Evolutionary conservation across 1,140 invertebrate species (phyloP).

Genomic region (Scaptomyza pallida): DNA sequence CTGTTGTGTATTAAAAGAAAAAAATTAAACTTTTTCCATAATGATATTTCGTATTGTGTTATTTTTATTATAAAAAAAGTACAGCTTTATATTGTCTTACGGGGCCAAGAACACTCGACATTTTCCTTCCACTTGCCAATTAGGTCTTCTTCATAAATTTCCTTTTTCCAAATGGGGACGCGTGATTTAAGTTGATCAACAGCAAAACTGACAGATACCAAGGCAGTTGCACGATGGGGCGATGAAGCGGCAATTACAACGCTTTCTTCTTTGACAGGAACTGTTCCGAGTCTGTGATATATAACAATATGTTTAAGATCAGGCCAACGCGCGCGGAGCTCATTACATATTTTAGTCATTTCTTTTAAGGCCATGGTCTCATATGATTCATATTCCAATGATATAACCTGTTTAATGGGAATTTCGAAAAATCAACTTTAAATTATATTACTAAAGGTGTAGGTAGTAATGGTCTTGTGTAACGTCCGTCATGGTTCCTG

Average conservation of each 20-base stretch:
- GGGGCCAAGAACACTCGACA: constrained; percentile 90
- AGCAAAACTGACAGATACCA: constrained; percentile 92
- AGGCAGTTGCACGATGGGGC: constrained; percentile 91
- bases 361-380: constrained; percentile 94
- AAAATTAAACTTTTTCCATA: constrained; percentile 6
- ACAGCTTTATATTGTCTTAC: constrained; percentile 49
- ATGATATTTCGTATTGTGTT: no score
- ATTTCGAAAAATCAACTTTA: constrained; percentile 18
- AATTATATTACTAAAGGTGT: background rate
- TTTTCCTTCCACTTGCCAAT: constrained; percentile 90
- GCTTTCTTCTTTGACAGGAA: constrained; percentile 95
- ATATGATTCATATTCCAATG: constrained; percentile 97
- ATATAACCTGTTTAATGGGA: constrained; percentile 90
- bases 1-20: constrained; percentile 25
- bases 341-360: constrained; percentile 91
- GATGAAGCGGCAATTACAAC: constrained; percentile 96
- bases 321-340: constrained; percentile 89
- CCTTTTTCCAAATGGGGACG: constrained; percentile 99
- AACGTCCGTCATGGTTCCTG: no score
- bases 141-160: constrained; percentile 89
- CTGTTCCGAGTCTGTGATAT: constrained; percentile 92
- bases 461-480: no score
- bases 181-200: constrained; percentile 94
- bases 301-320: constrained; percentile 91
- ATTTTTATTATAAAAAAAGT: no score